Base-by-base conservation (phyloP, 2,797 vertebrate genomes). In the Columba guinea region DNA sequence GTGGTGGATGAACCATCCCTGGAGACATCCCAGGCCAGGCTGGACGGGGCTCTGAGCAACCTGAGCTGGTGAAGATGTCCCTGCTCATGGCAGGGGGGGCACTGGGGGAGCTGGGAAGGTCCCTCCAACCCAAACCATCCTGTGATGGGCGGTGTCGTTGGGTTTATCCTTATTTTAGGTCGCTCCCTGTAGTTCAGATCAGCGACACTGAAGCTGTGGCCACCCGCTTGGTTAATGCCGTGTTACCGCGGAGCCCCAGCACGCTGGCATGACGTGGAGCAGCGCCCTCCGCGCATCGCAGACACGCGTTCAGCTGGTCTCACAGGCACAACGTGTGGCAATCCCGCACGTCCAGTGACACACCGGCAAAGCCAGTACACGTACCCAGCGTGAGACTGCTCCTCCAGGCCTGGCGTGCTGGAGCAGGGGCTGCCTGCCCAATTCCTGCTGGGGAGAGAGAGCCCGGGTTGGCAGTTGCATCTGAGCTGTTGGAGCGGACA, bases 111-210 rank as follows among this genome's bases (percentile, higher is more conserved):
- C 14, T 27, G 3, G 4, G 2, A 7, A n/a, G 7, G 35, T 12
- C 55, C 49, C 49, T 13, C 14, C 60, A 1, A 3, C 39, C n/a
- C 19, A 3, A 4, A 2, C 17, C 2, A 0, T 2, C 0, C 58
- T 7, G 2, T 52, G 52, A 44, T 9, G 34, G 2, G 0, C 0
- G 21, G 8, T 28, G 69, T 59, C 51, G 44, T 2, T 1, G 5
- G 3, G 11, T 11, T 41, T 17, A 2, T 34, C 16, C 26, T 2
- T 49, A 26, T 9, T n/a, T 4, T 9, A 56, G 63, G 37, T n/a
- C 13, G 0, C 60, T 60, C 55, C 55, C 24, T 8, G 4, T 10
- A 37, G 12, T 18, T 28, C 35, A 20, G 5, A 17, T 13, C 27
- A 10, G 39, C 52, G 79, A 49, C 41, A 44, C n/a, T 44, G n/a